Base-by-base conservation (phyloP, 2,888 invertebrate species). In the Actias luna region DNA sequence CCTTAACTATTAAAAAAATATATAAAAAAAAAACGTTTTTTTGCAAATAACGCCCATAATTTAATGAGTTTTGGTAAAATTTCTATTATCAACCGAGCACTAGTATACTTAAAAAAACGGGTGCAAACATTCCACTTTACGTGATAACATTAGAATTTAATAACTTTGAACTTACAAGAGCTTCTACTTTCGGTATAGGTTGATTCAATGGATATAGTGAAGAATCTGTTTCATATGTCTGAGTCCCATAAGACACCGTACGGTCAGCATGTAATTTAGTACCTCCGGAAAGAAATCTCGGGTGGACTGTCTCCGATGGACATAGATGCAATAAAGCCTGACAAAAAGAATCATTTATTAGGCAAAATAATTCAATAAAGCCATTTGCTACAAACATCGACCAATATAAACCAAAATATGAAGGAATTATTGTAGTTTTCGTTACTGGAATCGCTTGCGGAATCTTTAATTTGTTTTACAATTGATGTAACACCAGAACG, bases 201-300 rank as follows among this genome's bases (percentile, higher is more conserved):
- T 95, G 83, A 65, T 93, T 94, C 22, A 96, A 71, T 0, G 96
- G 96, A 93, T 94, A 96, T 52, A 94, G 71, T 1, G 89, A 83
- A 63, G 92, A 86, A 69, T 95, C 92, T 0, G 94, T 94, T 52
- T 94, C 93, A 73, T 89, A 96, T 61, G 89, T 88, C 75, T 95
- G 95, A 22, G 79, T 83, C 0, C 93, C 95, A 1, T 87, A 87
- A 0, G 95, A 95, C 0, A 95, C 76, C 0, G 93, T 93, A 31
- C 95, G 72, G 0, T 64, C 65, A 12, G 92, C 62, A 84, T 94
- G 75, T 4, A 86, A 59, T 16, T 78, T 78, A 0, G 42, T 69
- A 0, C 73, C 75, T 14, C 94, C 95, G 60, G 93, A 93, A 50
- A 82, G 80, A 60, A 92, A 80, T 39, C 81, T 85, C 1, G 85